phyloP scores from a whole-genome alignment of 2,113 vertebrate species.

The Misgurnus mizolepis region DNA sequence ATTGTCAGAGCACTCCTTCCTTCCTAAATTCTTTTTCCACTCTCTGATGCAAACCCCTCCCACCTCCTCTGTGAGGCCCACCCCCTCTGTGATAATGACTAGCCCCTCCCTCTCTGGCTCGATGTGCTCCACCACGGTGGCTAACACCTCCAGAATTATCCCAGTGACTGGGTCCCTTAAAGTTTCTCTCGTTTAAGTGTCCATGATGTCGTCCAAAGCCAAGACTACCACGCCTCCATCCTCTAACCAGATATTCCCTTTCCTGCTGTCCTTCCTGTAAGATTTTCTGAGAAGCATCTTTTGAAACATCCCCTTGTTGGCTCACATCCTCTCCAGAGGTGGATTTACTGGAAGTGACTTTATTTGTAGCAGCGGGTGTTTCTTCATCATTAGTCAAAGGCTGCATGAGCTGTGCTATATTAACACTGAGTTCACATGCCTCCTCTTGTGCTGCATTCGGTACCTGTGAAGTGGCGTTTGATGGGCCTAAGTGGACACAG shows the following conservation, averaged over 20 bases:
- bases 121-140: constrained; percentile 52
- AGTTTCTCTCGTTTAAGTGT: constrained; percentile 53
- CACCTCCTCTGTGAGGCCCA: constrained; percentile 48
- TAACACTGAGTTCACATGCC: constrained; percentile 5
- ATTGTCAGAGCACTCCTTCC: constrained; percentile 74
- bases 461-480: constrained; percentile 26
- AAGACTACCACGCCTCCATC: constrained; percentile 60
- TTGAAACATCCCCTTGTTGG: constrained; percentile 7
- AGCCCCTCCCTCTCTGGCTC: constrained; percentile 57
- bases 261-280: constrained; percentile 27
- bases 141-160: constrained; percentile 17
- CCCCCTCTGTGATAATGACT: constrained; percentile 57
- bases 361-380: background rate
- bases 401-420: background rate
- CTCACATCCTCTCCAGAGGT: constrained; percentile 5
- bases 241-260: constrained; percentile 42
- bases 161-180: constrained; percentile 44
- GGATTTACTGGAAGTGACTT: constrained; percentile 1
- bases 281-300: constrained; percentile 26
- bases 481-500: constrained; percentile 1
- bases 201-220: constrained; percentile 7
- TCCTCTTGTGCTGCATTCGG: constrained; percentile 28
- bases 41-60: constrained; percentile 61
- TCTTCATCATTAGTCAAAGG: constrained; percentile 1
- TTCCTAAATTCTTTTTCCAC: constrained; percentile 59